Base-by-base conservation (phyloP, 1,140 invertebrate genomes). In the Stenopsyche tienmushanensis region DNA sequence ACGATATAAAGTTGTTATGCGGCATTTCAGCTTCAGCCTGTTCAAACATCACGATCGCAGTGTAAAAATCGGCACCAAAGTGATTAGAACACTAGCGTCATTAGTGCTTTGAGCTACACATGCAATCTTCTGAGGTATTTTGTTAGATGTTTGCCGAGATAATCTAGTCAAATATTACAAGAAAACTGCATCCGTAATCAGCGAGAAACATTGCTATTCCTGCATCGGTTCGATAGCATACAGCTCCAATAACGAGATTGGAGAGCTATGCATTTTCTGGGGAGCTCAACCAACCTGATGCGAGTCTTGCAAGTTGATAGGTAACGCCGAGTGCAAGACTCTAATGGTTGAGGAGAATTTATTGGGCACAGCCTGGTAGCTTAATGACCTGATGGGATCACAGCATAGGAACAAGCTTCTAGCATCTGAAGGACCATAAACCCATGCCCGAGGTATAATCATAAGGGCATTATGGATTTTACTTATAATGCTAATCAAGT, bases 311-410 rank as follows among this genome's bases (percentile, higher is more conserved):
- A 25, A 10, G 26, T 59, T 60, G 64, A 60, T 60, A 66, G 50
- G 39, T 58, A 29, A 26, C 47, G 64, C 13, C 55, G 60, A 53
- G n/a, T n/a, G 44, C 49, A 25, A 24, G 26, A 23, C 47, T 42
- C 44, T 64, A 64, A 64, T 64, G 55, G 62, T 41, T 25, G 18
- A 58, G 49, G 29, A 18, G 25, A 64, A 62, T 68, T 68, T 68
- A 68, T 68, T 62, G 62, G 57, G 24, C 25, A 25, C 44, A 34
- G 29, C 13, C 41, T 62, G 49, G 62, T 60, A 64, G 62, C 45
- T 68, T 68, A 68, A 68, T 68, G 66, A 68, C 64, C 62, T 47
- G 62, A 64, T 68, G 62, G 24, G 57, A 62, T 64, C 66, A 67
- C 66, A 67, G 64, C 64, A 39, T 23, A 5, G 23, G 44, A 60